Evolutionary conservation across 2,888 invertebrate genomes (phyloP).

Genomic region (Eupithecia exiguata): DNA sequence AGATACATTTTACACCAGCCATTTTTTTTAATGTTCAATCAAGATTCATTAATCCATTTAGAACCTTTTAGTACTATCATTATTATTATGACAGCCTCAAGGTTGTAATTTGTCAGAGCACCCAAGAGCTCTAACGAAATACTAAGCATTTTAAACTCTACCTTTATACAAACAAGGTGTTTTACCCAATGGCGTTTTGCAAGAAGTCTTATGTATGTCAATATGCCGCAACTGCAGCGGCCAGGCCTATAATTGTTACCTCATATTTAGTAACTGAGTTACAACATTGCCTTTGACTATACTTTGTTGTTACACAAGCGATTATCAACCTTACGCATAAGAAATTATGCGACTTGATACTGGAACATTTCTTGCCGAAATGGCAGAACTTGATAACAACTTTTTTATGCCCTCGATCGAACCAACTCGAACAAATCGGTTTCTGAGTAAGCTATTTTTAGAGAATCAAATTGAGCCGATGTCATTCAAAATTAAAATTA

Average conservation of each 20-base stretch:
- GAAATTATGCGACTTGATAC: background rate
- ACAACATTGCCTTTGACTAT: conserved; percentile 54
- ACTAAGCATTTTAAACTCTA: conserved; percentile 30
- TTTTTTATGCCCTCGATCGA: background rate
- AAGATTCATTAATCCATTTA: background rate
- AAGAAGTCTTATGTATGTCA: conserved; percentile 62
- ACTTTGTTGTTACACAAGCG: conserved; percentile 30
- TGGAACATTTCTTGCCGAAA: background rate
- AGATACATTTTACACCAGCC: background rate
- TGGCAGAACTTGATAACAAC: background rate
- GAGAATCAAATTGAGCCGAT: too few species aligned
- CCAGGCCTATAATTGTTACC: conserved; percentile 58
- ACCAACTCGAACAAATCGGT: background rate
- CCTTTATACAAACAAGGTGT: conserved; percentile 18
- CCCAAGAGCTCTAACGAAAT: conserved; percentile 27
- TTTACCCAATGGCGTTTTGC: conserved; percentile 42
- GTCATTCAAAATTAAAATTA: too few species aligned
- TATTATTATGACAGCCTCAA: conserved; percentile 35
- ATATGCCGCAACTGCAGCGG: conserved; percentile 51
- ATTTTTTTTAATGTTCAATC: background rate
- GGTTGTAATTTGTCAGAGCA: conserved; percentile 35
- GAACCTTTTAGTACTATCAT: background rate
- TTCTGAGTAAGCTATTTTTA: background rate
- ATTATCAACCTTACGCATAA: conserved; percentile 39
- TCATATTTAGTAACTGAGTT: conserved; percentile 55